These are phyloP conservation scores for Percina caprodes DNA, from an alignment of 2,113 vertebrate species.

Conservation along the genomic window DNA sequence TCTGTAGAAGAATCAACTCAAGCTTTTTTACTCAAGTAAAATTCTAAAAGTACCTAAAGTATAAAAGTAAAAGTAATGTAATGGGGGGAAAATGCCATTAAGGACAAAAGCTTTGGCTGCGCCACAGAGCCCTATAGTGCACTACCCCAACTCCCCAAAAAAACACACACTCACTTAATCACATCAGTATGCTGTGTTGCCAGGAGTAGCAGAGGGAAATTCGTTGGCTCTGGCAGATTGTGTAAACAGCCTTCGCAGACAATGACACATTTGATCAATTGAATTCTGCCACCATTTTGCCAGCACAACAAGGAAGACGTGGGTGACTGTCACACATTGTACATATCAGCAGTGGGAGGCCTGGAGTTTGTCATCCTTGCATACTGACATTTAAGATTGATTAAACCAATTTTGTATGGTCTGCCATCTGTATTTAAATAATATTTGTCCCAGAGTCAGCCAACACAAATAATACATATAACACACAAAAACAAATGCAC, in stretches of 20 bases:
- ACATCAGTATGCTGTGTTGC: slow-evolving; percentile 39
- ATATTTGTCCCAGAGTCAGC: not conserved
- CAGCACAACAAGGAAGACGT: not conserved
- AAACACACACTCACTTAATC: not conserved
- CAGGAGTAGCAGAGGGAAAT: slow-evolving; percentile 39
- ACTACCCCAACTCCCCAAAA: too few species aligned
- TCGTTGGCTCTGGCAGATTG: slow-evolving; percentile 51
- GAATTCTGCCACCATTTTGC: slow-evolving; percentile 44
- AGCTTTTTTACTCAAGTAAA: too few species aligned
- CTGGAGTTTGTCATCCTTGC: slow-evolving; percentile 4
- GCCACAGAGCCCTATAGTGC: too few species aligned
- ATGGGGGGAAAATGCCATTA: too few species aligned
- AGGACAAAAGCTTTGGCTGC: too few species aligned
- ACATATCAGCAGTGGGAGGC: slow-evolving; percentile 11
- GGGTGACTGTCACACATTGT: slow-evolving; percentile 28
- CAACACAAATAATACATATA: slow-evolving; percentile 19
- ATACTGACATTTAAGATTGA: slow-evolving; percentile 24
- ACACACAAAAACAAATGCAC: slow-evolving; percentile 5
- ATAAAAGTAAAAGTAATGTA: too few species aligned
- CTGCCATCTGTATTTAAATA: slow-evolving; percentile 34
- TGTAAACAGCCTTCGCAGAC: slow-evolving; percentile 54
- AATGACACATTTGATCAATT: slow-evolving; percentile 66
- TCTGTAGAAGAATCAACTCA: too few species aligned
- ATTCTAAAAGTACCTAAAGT: too few species aligned
- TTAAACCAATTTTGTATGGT: slow-evolving; percentile 25